Evolutionary conservation across 37 sponge, comb jelly and placozoan species (phyloP).

Genomic region (Dysidea cf. avara): DNA sequence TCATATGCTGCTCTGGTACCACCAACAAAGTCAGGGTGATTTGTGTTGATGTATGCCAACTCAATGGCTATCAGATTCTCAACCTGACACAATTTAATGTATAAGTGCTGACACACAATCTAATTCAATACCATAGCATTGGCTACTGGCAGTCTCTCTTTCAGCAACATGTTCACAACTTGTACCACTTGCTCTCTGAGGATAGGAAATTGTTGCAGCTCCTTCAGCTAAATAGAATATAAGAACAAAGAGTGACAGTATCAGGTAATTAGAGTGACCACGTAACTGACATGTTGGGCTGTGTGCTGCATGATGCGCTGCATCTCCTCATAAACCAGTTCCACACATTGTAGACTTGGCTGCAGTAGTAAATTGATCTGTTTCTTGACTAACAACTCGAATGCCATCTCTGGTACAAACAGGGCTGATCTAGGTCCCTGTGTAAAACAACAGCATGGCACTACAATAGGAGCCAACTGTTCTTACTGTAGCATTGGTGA

Average conservation of each 20-base stretch:
- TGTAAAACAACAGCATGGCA: not conserved
- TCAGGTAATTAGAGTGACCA: conserved; percentile 1
- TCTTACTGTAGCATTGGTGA: conserved; percentile 84
- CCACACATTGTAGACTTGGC: conserved; percentile 93
- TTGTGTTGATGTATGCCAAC: conserved; percentile 97
- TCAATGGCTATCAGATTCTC: conserved; percentile 93
- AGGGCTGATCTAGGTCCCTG: conserved; percentile 93
- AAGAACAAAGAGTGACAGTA: not conserved
- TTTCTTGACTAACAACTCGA: conserved; percentile 95
- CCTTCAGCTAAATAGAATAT: conserved; percentile 59
- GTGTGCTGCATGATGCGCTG: conserved; percentile 89
- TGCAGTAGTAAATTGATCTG: conserved; percentile 86
- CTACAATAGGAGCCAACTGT: not conserved
- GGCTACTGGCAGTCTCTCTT: conserved; percentile 79
- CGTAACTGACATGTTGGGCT: conserved; percentile 16
- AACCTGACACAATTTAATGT: conserved; percentile 47
- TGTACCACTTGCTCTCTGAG: conserved; percentile 77
- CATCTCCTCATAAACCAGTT: conserved; percentile 95
- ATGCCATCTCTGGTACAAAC: conserved; percentile 98
- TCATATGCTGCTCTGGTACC: conserved; percentile 83
- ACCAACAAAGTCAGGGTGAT: conserved; percentile 97
- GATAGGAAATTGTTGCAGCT: conserved; percentile 88
- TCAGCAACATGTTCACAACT: conserved; percentile 75
- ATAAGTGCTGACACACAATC: not conserved
- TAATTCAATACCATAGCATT: conserved; percentile 73